A percentile compares a stretch with the other conserved stretches of the same genome.
phyloP scores from a whole-genome alignment of 2,797 vertebrate genomes.

The Rhinophrynus dorsalis region DNA sequence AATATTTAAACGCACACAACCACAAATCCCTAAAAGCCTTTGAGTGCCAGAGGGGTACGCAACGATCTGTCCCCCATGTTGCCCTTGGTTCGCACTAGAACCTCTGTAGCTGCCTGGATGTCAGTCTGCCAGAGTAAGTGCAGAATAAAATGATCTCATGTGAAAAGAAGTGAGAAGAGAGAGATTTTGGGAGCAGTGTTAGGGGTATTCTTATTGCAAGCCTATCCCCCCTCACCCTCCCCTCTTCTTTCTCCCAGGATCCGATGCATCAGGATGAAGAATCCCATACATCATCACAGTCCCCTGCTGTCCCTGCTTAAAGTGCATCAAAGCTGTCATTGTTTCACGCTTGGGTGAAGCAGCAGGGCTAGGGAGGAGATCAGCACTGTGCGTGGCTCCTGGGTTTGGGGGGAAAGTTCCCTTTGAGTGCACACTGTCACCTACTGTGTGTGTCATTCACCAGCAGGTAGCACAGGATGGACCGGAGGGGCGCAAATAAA shows the following conservation, averaged over 20 bases:
- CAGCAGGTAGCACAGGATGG: slow-evolving; percentile 15
- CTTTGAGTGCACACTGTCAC: slow-evolving; percentile 24
- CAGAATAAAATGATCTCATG: no score
- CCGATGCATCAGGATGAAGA: slow-evolving; percentile 59
- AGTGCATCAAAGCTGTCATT: slow-evolving; percentile 67
- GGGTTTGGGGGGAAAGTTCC: slow-evolving; percentile 54
- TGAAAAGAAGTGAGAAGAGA: neutral
- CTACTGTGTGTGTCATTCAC: slow-evolving; percentile 19
- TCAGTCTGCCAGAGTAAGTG: no score
- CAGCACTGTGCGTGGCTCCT: slow-evolving; percentile 54
- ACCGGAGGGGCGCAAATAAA: neutral
- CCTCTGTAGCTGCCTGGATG: no score
- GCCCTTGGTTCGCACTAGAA: no score
- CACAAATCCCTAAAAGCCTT: no score
- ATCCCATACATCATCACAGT: slow-evolving; percentile 56
- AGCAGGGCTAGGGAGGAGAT: slow-evolving; percentile 53
- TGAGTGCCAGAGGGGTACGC: no score
- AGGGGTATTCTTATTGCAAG: slow-evolving; percentile 18
- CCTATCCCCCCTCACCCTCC: neutral
- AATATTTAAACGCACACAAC: no score
- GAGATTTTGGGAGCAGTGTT: slow-evolving; percentile 13
- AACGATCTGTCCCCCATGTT: no score
- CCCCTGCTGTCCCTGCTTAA: slow-evolving; percentile 58
- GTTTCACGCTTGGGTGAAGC: slow-evolving; percentile 57
- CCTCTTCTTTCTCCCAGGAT: slow-evolving; percentile 49